Evolutionary conservation across 2,888 invertebrate species (phyloP).

Genomic region (Isotomurus palustris): DNA sequence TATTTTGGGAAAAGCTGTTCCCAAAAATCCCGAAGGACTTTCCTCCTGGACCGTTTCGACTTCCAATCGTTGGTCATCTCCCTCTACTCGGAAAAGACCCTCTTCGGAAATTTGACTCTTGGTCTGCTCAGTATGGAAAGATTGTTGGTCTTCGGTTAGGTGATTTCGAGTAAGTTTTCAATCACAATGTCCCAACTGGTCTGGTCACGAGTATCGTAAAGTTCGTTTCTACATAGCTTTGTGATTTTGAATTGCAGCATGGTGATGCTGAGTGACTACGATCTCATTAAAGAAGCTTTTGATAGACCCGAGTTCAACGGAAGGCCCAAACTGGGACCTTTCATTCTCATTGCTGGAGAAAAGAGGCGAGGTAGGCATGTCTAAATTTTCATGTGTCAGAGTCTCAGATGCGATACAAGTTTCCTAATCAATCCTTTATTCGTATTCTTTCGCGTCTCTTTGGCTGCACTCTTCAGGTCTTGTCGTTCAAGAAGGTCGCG

Average conservation of each 20-base stretch:
- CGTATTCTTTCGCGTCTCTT: not conserved
- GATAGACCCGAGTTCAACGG: slow-evolving; percentile 19
- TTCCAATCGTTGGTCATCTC: slow-evolving; percentile 24
- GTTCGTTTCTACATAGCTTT: not conserved
- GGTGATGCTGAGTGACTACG: slow-evolving; percentile 18
- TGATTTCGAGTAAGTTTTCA: slow-evolving; percentile 9
- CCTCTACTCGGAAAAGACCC: slow-evolving; percentile 8
- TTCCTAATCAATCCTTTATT: not conserved
- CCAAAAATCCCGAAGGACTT: too few relatives aligned
- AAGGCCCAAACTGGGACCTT: slow-evolving; percentile 14
- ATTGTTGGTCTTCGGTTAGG: slow-evolving; percentile 16
- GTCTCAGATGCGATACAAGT: not conserved
- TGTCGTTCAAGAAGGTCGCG: slow-evolving; percentile 11
- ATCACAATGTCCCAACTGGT: not conserved
- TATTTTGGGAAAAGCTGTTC: too few relatives aligned
- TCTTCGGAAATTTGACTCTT: slow-evolving; percentile 6
- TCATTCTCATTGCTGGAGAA: slow-evolving; percentile 8
- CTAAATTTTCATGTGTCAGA: too few relatives aligned
- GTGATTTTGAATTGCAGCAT: slow-evolving; percentile 2
- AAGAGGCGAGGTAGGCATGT: slow-evolving; percentile 10
- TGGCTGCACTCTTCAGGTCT: slow-evolving; percentile 1
- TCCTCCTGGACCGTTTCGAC: slow-evolving; percentile 18
- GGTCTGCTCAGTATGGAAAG: slow-evolving; percentile 20
- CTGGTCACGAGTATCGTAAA: not conserved
- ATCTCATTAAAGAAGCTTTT: slow-evolving; percentile 27